A percentile compares a stretch with the other conserved stretches of the same genome.
Conservation (phyloP, 2,113 vertebrate species). For the Zosterops borbonicus region DNA sequence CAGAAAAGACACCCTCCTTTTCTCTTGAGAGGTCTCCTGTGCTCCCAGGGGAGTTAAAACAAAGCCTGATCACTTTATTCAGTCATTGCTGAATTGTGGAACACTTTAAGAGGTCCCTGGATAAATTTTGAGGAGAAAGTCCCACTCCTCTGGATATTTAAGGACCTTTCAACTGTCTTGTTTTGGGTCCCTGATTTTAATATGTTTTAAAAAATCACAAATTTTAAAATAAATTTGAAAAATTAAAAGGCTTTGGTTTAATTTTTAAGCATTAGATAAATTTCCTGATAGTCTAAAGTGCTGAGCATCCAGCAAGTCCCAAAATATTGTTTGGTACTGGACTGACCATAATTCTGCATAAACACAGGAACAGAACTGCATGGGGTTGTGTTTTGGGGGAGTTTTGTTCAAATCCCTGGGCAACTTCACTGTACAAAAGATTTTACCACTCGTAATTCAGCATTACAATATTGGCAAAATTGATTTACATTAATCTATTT, state of each 20-base stretch:
- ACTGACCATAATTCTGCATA: neutral
- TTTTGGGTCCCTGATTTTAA: neutral
- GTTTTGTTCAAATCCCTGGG: neutral
- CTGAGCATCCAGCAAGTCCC: neutral
- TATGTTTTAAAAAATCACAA: neutral
- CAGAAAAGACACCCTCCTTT: neutral
- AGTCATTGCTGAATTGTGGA: neutral
- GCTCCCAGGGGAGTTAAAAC: neutral
- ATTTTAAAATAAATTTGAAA: neutral
- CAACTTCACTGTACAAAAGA: neutral
- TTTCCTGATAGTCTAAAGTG: neutral
- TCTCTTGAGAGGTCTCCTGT: neutral
- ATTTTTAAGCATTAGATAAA: neutral
- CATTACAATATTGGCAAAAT: neutral
- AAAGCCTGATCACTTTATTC: neutral
- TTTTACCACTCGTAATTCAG: neutral
- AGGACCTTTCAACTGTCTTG: neutral
- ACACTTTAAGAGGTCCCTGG: neutral
- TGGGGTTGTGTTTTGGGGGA: neutral
- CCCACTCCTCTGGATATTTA: neutral
- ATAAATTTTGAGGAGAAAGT: neutral
- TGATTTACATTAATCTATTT: neutral
- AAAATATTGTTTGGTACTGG: neutral
- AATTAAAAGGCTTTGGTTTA: neutral
- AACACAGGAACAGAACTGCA: neutral